Evolutionary conservation across 2,888 invertebrate genomes (phyloP).

Genomic region (Drosophila cognata): DNA sequence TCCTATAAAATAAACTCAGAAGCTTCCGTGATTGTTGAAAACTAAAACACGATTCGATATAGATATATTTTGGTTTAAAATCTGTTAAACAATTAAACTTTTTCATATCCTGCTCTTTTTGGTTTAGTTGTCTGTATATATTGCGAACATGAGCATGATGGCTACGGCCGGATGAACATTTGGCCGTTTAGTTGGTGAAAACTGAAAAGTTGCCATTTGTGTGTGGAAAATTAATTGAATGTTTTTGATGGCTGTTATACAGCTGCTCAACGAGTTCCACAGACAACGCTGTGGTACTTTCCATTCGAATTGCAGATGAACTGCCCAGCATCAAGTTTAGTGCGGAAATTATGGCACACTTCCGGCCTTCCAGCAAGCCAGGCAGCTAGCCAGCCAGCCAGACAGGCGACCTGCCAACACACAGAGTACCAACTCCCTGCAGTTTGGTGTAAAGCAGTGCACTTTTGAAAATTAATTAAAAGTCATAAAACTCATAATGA

Average conservation of each 20-base stretch:
- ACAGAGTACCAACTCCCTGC: slow-evolving; percentile 18
- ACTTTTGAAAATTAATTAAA: slow-evolving; percentile 77
- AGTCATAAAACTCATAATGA: slow-evolving; percentile 78
- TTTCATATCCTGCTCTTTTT: slow-evolving; percentile 8
- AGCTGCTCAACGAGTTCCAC: slow-evolving; percentile 19
- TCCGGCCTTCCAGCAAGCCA: slow-evolving; percentile 49
- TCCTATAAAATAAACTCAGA: not conserved
- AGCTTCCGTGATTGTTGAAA: not conserved
- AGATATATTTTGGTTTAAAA: not conserved
- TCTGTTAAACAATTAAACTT: not conserved
- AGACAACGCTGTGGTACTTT: slow-evolving; percentile 11
- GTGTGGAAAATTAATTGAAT: slow-evolving; percentile 70
- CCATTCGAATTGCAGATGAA: slow-evolving; percentile 72
- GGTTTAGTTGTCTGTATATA: slow-evolving; percentile 40
- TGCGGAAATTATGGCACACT: slow-evolving; percentile 73
- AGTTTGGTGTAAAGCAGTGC: slow-evolving; percentile 69
- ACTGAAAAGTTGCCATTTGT: slow-evolving; percentile 37
- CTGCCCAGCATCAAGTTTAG: slow-evolving; percentile 67
- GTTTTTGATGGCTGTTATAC: slow-evolving; percentile 63
- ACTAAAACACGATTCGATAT: not conserved
- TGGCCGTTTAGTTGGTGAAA: slow-evolving; percentile 37
- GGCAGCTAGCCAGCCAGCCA: slow-evolving; percentile 8
- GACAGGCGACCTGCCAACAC: slow-evolving; percentile 19
- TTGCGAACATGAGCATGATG: slow-evolving; percentile 53
- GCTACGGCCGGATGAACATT: slow-evolving; percentile 51